These are phyloP conservation scores for Corticium candelabrum DNA, from an alignment of 37 sponge, comb jelly and placozoan genomes.

Conservation along the genomic window DNA sequence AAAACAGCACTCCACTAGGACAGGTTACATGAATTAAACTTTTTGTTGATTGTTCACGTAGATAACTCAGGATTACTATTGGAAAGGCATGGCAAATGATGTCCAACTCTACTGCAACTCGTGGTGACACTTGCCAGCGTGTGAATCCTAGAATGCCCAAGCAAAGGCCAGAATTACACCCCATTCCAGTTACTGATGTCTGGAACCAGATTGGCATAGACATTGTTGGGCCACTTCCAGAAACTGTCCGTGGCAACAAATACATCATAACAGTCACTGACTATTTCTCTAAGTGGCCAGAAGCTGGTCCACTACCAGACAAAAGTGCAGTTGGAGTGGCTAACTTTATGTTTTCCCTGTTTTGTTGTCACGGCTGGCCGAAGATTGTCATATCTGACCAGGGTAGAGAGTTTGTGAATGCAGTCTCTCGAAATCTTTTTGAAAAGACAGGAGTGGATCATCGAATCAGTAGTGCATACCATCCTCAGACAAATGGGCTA, in stretches of 20 bases:
- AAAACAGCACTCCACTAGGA: too few species aligned
- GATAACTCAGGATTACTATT: constrained; percentile 6
- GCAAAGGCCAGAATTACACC: constrained; percentile 20
- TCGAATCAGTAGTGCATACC: too few species aligned
- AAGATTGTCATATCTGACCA: too few species aligned
- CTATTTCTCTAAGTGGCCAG: too few species aligned
- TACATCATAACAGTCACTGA: too few species aligned
- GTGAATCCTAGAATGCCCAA: constrained; percentile 22
- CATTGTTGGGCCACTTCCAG: constrained; percentile 16
- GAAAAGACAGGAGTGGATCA: constrained; percentile 2
- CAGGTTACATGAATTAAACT: too few species aligned
- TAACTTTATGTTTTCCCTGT: too few species aligned
- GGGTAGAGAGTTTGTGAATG: constrained; percentile 21
- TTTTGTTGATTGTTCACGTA: too few species aligned
- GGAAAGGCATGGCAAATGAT: constrained; percentile 17
- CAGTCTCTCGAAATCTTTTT: constrained; percentile 13
- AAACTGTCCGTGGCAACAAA: neutral
- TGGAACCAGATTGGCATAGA: constrained; percentile 20
- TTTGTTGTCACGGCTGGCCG: too few species aligned
- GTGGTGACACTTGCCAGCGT: constrained; percentile 26
- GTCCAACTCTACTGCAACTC: constrained; percentile 1
- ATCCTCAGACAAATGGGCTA: too few species aligned
- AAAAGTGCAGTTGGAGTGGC: too few species aligned
- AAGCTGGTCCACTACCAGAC: too few species aligned
- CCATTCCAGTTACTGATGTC: constrained; percentile 17